Base-by-base conservation (phyloP, 2,113 vertebrate genomes). In the Sula dactylatra region DNA sequence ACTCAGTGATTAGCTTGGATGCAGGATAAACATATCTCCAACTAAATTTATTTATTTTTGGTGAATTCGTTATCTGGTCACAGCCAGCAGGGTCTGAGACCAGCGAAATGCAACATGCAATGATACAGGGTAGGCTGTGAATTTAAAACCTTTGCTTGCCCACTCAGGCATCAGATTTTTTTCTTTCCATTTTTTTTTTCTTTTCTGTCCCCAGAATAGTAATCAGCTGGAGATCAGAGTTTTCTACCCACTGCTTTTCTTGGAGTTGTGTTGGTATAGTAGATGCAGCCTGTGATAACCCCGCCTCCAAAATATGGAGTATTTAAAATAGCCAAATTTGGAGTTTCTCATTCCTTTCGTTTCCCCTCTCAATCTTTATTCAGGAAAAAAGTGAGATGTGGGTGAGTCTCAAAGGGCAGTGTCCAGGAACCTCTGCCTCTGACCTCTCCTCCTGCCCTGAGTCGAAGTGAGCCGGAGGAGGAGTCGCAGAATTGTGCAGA, bases 1-100 rank as follows among this genome's bases (percentile, higher is more conserved):
- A 18, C 83, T 82, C 2, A 0, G 50, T 16, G 91, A 82, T 34
- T n/a, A 78, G 83, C 71, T 11, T 64, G 61, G 88, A 54, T 93
- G 77, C 81, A 86, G 94, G 93, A 95, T 82, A 70, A 93, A 96
- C 88, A 88, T 42, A 59, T 40, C 87, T 78, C 36, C 50, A 52
- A 4, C 71, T 44, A 62, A 24, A 6, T 40, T 83, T 9, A 13
- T 82, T 71, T 49, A 34, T 69, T 82, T 34, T 54, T 74, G 67
- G 62, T 49, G 58, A 61, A 72, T 91, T 81, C 0, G 1, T 91
- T 91, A 36, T 42, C 73, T 90, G 40, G 58, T 34, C 2, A 4
- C 81, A 88, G 90, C 64, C 88, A 76, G 90, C 29, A 55, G 45
- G 24, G 56, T 12, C 38, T 52, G 65, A 86, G 71, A 27, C 16